Percentiles rank a stretch among this genome's conserved stretches.
These are phyloP conservation scores for Bombus superbus DNA, from an alignment of 1,140 invertebrate species.

Conservation along the genomic window DNA sequence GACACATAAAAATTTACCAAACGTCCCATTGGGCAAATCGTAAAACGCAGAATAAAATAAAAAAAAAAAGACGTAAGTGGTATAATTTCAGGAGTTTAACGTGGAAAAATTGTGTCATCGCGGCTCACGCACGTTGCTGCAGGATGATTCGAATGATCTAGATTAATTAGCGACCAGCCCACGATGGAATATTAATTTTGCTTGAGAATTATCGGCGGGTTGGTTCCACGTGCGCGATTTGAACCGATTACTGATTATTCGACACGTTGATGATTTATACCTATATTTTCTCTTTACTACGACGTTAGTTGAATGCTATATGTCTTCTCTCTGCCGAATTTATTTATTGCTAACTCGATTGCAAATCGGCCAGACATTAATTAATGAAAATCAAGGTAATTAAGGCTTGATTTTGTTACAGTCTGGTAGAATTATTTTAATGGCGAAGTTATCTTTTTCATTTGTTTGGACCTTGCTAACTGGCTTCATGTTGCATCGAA, in stretches of 20 bases:
- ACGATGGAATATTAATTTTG: not conserved
- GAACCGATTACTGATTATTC: not conserved
- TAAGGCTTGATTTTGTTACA: slow-evolving; percentile 2
- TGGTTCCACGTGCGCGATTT: too few species aligned
- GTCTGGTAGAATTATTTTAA: not conserved
- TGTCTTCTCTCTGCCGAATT: not conserved
- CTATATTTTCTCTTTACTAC: slow-evolving; percentile 1
- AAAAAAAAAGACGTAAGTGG: not conserved
- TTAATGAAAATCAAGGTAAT: slow-evolving; percentile 11
- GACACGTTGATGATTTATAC: not conserved
- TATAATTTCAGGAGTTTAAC: not conserved
- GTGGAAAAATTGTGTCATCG: not conserved
- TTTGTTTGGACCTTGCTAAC: not conserved
- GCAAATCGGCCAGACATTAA: not conserved
- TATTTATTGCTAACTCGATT: not conserved
- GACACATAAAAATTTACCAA: too few species aligned
- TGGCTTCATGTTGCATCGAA: not conserved
- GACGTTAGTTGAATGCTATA: not conserved
- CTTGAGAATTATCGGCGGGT: too few species aligned
- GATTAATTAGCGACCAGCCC: not conserved
- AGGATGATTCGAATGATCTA: not conserved
- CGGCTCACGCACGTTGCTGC: too few species aligned
- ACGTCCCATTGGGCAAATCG: too few species aligned
- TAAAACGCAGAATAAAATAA: too few species aligned
- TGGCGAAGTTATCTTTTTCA: not conserved